Evolutionary conservation across 2,888 invertebrate genomes (phyloP), one percentile per base, ranked within the genome.

Genomic region (Nomada ferruginata): DNA sequence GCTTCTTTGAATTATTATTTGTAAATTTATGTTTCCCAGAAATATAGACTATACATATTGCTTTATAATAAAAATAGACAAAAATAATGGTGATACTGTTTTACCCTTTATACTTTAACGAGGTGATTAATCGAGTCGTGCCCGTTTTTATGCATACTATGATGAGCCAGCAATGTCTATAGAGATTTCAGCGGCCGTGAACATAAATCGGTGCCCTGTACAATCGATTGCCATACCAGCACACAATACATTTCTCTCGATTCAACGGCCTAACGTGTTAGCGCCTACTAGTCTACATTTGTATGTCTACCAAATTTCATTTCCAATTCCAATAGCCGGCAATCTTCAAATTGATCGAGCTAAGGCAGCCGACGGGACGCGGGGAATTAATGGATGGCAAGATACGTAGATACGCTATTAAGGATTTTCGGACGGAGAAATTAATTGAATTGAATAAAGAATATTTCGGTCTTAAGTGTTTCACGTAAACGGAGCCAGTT

Each of bases 291-390:
- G 69, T 65, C 65, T 55, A 78, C 77, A 80, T 87, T 88, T 86
- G 84, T 87, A 87, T 84, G 85, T 90, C 86, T 87, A 89, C 87
- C 84, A 89, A 90, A 91, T 91, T 91, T 91, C 90, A 90, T 91
- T 91, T 90, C 89, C 91, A 91, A 91, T 91, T 91, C 91, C 88
- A 88, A 91, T 91, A 69, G 84, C 75, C 84, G 83, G 83, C 89
- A 91, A 90, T 90, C 91, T 89, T 82, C 79, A 79, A 91, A 91
- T 91, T 89, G 91, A 88, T 87, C 83, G 83, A 53, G 53, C 60
- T 65, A 75, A 77, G 70, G 60, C 42, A 20, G 60, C 55, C 50
- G 26, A 52, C 55, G 76, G 55, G 47, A 53, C 53, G 44, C 50
- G 63, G 57, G 65, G 60, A 65, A 47, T 63, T 69, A 36, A 5